phyloP scores from a whole-genome alignment of 1,140 invertebrate species.

The Cydia strobilella region DNA sequence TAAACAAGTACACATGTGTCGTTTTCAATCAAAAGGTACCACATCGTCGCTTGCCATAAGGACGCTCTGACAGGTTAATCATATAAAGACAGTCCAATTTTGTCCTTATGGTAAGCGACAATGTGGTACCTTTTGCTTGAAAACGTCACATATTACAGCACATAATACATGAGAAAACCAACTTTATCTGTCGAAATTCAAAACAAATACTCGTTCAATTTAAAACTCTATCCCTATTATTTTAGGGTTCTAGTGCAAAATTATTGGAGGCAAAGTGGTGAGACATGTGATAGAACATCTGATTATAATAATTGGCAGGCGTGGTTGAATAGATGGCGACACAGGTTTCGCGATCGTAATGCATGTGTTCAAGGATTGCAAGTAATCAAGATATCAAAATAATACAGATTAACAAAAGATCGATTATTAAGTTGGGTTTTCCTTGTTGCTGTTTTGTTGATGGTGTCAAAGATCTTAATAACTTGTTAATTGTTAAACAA shows the following conservation, averaged over 20 bases:
- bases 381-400: not conserved
- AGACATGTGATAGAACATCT: not conserved
- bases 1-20: not conserved
- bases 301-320: conserved; percentile 13
- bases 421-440: too few species aligned
- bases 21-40: too few species aligned
- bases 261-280: not conserved
- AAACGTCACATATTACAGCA: not conserved
- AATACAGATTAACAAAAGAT: not conserved
- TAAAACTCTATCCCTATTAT: not conserved
- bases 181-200: not conserved
- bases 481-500: too few species aligned
- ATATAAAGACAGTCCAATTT: too few species aligned
- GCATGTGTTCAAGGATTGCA: conserved; percentile 1
- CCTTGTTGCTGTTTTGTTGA: too few species aligned
- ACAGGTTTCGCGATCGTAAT: not conserved
- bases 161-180: not conserved
- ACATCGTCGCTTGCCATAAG: too few species aligned
- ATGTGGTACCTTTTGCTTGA: too few species aligned
- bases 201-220: not conserved
- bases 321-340: conserved; percentile 12
- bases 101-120: too few species aligned
- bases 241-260: not conserved
- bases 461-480: too few species aligned
- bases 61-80: too few species aligned